Base-by-base conservation (phyloP, 2,113 vertebrate genomes). In the Thalassoma bifasciatum region DNA sequence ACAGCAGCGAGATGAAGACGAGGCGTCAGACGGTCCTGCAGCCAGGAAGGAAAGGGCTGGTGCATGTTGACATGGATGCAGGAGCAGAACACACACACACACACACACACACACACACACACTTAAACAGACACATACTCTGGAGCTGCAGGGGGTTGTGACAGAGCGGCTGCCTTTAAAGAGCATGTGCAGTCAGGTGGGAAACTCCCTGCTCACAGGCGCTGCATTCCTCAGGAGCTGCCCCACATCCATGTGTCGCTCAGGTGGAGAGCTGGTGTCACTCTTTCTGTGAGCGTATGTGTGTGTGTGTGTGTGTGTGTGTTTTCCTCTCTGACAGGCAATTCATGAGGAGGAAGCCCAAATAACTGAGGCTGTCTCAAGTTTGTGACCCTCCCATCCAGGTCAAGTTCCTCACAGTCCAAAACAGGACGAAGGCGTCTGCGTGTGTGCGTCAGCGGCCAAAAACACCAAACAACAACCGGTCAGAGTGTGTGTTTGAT, bases 121-220 rank as follows among this genome's bases (percentile, higher is more conserved):
- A n/a, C n/a, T n/a, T n/a, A n/a, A n/a, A n/a, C n/a, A n/a, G n/a
- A 75, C 52, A 13, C 16, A 70, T 59, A 63, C 54, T 72, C 21
- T 53, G 64, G 54, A 46, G 76, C 56, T 8, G 36, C n/a, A 12
- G 34, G 64, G 44, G 66, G 46, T 67, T 63, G 50, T 60, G 74
- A 10, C 74, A 82, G 59, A 64, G 76, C 17, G 26, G 73, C 49
- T 11, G 54, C 57, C 81, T 81, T 72, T 72, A 86, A 86, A 77
- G 76, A 87, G 79, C 9, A 37, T 70, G 69, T 79, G 71, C 64
- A 67, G 81, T 87, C 91, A 87, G 90, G 86, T 82, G 88, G 89
- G 90, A 89, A 87, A 84, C 89, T 79, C 76, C 81, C 58, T 2
- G 62, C 23, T 84, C 57, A 59, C 66, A 60, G 58, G 80, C 61